Evolutionary conservation across 2,113 vertebrate species (phyloP).

Genomic region (Tachysurus vachellii): DNA sequence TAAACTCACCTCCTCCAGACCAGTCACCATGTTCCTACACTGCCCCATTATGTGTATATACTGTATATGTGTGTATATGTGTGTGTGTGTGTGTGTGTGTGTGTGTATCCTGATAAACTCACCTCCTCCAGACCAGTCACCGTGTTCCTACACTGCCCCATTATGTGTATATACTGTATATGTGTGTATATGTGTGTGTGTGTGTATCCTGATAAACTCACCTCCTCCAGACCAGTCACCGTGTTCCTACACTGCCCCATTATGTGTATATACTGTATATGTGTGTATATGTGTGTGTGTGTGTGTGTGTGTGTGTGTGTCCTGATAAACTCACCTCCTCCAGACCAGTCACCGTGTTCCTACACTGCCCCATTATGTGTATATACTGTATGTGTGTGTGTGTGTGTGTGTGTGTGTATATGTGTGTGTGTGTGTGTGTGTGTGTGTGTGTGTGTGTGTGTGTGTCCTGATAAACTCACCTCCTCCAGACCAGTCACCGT

Average conservation of each 20-base stretch:
- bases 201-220: too few relatives aligned
- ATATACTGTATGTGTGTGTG: too few relatives aligned
- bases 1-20: conserved; percentile 90
- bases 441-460: background rate
- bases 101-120: conserved; percentile 53
- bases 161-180: too few relatives aligned
- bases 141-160: conserved; percentile 95
- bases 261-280: too few relatives aligned
- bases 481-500: conserved; percentile 94
- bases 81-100: too few relatives aligned
- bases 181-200: background rate
- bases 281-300: too few relatives aligned
- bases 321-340: too few relatives aligned
- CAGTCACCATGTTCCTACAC: conserved; percentile 93
- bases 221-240: too few relatives aligned
- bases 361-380: too few relatives aligned
- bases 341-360: too few relatives aligned
- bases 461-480: conserved; percentile 71
- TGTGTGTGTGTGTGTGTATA: background rate
- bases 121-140: conserved; percentile 96
- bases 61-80: background rate
- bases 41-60: conserved; percentile 77
- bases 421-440: background rate
- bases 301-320: too few relatives aligned
- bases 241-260: too few relatives aligned